phyloP scores from a whole-genome alignment of 2,113 vertebrate species.

The Perca flavescens region DNA sequence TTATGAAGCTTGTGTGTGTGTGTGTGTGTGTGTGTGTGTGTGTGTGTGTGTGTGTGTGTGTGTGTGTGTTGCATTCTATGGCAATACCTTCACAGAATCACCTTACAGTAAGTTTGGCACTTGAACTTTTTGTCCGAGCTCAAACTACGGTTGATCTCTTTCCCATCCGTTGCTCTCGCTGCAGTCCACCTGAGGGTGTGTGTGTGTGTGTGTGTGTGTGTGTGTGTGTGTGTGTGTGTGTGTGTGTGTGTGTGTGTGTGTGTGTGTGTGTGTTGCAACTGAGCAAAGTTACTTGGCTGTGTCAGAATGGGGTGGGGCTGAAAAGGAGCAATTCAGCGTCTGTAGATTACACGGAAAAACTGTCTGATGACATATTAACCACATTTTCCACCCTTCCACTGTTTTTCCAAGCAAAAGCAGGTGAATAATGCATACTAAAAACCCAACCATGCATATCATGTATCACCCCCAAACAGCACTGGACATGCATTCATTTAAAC shows the following conservation, averaged over 20 bases:
- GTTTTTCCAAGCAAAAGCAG: conserved; percentile 8
- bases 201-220: conserved; percentile 37
- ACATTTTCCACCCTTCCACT: conserved; percentile 65
- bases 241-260: conserved; percentile 14
- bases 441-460: conserved; percentile 26
- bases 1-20: conserved; percentile 39
- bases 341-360: conserved; percentile 65
- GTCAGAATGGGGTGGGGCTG: conserved; percentile 54
- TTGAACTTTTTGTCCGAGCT: conserved; percentile 45
- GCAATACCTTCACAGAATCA: conserved; percentile 47
- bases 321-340: conserved; percentile 50
- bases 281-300: conserved; percentile 40
- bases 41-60: conserved; percentile 9
- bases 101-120: conserved; percentile 60
- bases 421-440: conserved; percentile 20
- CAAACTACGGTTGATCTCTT: conserved; percentile 45
- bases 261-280: conserved; percentile 49
- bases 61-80: conserved; percentile 10
- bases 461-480: conserved; percentile 1
- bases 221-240: too few relatives aligned
- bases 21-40: conserved; percentile 27
- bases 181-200: conserved; percentile 53
- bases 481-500: conserved; percentile 21
- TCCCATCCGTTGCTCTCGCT: conserved; percentile 28
- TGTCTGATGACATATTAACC: conserved; percentile 68